phyloP scores from a whole-genome alignment of 2,888 invertebrate species.

The Harmothoe impar region DNA sequence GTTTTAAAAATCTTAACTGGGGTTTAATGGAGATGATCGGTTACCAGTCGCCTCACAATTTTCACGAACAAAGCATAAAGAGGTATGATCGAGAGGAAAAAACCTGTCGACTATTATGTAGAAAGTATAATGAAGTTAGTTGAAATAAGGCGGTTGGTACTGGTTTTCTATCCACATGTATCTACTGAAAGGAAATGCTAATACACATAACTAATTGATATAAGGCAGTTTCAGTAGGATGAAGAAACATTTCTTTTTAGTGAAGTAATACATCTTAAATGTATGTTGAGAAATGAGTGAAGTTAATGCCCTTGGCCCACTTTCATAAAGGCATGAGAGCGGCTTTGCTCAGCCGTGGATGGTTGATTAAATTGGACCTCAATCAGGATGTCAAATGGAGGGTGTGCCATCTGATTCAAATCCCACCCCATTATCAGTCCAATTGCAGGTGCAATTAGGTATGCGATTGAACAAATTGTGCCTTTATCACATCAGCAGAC shows the following conservation, averaged over 20 bases:
- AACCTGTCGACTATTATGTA: constrained; percentile 28
- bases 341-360: too few relatives aligned
- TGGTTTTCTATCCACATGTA: neutral
- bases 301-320: too few relatives aligned
- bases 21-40: neutral
- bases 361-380: too few relatives aligned
- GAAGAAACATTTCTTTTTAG: constrained; percentile 8
- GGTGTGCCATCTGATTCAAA: too few relatives aligned
- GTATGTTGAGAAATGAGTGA: too few relatives aligned
- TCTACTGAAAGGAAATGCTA: constrained; percentile 32
- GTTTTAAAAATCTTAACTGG: neutral
- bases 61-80: constrained; percentile 20
- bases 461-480: too few relatives aligned
- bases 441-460: too few relatives aligned
- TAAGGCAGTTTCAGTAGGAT: neutral
- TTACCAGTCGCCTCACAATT: neutral
- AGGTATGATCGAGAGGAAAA: constrained; percentile 9
- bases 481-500: too few relatives aligned
- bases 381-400: too few relatives aligned
- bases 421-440: too few relatives aligned
- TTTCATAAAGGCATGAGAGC: too few relatives aligned
- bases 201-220: neutral
- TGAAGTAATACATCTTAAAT: too few relatives aligned
- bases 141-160: neutral
- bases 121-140: neutral